Conservation (phyloP, 2,113 vertebrate species). For the Alligator mississippiensis region DNA sequence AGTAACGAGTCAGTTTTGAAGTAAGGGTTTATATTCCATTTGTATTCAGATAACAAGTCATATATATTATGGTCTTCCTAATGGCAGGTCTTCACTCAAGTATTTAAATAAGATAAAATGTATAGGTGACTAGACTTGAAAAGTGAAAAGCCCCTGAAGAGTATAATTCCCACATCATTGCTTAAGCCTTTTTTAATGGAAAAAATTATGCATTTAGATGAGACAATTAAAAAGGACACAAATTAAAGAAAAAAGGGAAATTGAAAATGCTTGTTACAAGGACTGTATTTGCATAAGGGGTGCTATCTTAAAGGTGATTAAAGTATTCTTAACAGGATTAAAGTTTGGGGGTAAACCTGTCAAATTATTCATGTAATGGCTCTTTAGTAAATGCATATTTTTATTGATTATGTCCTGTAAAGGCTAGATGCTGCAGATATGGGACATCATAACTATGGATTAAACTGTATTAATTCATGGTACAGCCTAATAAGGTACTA, state of each 20-base stretch:
- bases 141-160: not conserved
- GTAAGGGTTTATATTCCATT: conserved; percentile 39
- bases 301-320: conserved; percentile 30
- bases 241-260: conserved; percentile 49
- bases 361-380: conserved; percentile 1
- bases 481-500: not conserved
- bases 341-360: not conserved
- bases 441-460: not conserved
- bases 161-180: conserved; percentile 3
- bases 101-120: conserved; percentile 40
- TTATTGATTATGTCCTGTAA: conserved; percentile 12
- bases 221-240: conserved; percentile 37
- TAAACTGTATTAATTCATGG: conserved; percentile 5
- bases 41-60: conserved; percentile 29
- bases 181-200: conserved; percentile 47
- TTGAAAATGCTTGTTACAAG: conserved; percentile 19
- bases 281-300: conserved; percentile 4
- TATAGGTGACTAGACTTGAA: conserved; percentile 20
- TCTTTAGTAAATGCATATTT: conserved; percentile 27
- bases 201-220: conserved; percentile 52
- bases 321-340: conserved; percentile 32
- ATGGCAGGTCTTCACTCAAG: conserved; percentile 17
- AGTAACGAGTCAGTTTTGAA: not conserved
- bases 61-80: conserved; percentile 44
- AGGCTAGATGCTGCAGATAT: not conserved